Evolutionary conservation across 2,797 vertebrate species (phyloP), one percentile per base, ranked within the genome.

Genomic region (Spinibarbus caldwelli): DNA sequence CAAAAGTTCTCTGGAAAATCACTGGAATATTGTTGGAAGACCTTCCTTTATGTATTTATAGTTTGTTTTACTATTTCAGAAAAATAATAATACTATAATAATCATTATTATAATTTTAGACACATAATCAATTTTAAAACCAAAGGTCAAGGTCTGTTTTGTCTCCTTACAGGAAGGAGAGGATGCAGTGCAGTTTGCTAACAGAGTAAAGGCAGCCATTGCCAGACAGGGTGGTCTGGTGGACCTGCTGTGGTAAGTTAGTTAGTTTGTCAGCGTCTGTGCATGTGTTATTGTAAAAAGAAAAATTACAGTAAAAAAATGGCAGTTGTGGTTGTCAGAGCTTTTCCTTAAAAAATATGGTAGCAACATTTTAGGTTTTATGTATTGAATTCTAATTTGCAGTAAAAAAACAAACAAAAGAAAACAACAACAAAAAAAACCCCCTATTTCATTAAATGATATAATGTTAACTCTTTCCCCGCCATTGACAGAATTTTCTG

Each of bases 221-320:
- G 96, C 97, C 77, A 93, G 94, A 83, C 96, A 97, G 87, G 97
- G 97, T 0, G 97, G 96, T 31, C 94, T 97, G 1, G 97, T 97
- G 59, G 97, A 97, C 91, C 93, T 97, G 66, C 93, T 97, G 15
- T 97, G 97, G 97, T 97, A 87, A n/a, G n/a, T n/a, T n/a, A n/a
- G n/a, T n/a, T n/a, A 96, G 96, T 93, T 29, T 19, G 29, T 34
- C 38, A 0, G 38, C n/a, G 7, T 5, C 47, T 49, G 47, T 17
- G 47, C 47, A 17, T 49, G 15, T 49, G 6, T 5, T 6, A 49
- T 17, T 49, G 2, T 49, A 2, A 49, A 52, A 57, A 11, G 11
- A 57, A 57, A 41, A 11, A 2, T 43, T 43, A 43, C 41, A 43
- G 9, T 10, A n/a, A n/a, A 43, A 43, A 43, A 43, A 43, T 43